Conservation (phyloP, 2,888 invertebrate genomes). For the Andrena camellia region DNA sequence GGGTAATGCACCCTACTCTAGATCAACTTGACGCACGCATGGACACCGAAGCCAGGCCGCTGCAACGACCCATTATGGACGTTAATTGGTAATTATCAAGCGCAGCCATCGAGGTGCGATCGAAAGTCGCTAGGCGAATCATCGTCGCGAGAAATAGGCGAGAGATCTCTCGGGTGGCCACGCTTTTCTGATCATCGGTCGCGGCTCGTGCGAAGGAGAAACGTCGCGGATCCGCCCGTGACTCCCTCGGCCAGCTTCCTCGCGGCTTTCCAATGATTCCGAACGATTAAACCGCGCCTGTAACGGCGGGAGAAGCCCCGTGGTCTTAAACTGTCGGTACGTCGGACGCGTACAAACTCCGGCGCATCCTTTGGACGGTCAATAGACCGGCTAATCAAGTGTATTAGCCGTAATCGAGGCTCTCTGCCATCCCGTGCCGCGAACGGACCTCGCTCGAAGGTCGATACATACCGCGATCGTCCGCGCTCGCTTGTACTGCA, state of each 20-base stretch:
- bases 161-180: background rate
- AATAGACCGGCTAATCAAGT: conserved; percentile 47
- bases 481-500: background rate
- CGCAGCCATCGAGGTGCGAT: conserved; percentile 27
- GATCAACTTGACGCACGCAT: conserved; percentile 14
- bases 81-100: conserved; percentile 54
- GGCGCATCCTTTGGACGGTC: conserved; percentile 28
- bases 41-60: conserved; percentile 7
- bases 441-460: conserved; percentile 13
- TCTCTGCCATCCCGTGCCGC: conserved; percentile 32
- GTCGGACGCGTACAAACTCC: background rate
- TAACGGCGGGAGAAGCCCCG: background rate
- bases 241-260: background rate
- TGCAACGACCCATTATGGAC: conserved; percentile 25
- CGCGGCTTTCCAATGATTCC: conserved; percentile 25
- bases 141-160: background rate
- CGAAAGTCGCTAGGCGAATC: conserved; percentile 1
- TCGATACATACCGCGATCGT: conserved; percentile 16
- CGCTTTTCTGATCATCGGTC: background rate
- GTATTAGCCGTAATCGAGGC: conserved; percentile 45
- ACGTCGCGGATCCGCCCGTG: background rate
- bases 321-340: conserved; percentile 26
- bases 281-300: conserved; percentile 31
- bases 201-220: too few species aligned
- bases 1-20: conserved; percentile 26